Conservation (phyloP, 2,113 vertebrate species). For the Scolopax mira region DNA sequence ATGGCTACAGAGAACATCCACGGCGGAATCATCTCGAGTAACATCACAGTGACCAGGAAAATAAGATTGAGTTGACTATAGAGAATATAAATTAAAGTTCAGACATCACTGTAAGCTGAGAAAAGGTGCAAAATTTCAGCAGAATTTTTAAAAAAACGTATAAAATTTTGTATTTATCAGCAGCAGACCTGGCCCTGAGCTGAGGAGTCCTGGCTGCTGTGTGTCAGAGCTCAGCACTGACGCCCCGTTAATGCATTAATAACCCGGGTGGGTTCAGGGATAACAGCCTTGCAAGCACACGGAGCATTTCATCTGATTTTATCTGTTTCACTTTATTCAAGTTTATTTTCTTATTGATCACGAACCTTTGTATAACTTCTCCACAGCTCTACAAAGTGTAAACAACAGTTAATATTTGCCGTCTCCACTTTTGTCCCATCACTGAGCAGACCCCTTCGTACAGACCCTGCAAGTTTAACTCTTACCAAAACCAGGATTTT, state of each 20-base stretch:
- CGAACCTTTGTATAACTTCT: neutral
- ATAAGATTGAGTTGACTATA: neutral
- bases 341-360: neutral
- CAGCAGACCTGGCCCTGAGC: neutral
- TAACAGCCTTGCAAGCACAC: neutral
- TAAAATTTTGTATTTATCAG: neutral
- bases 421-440: neutral
- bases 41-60: neutral
- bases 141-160: neutral
- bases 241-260: neutral
- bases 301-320: neutral
- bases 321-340: neutral
- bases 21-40: neutral
- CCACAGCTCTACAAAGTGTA: neutral
- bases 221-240: neutral
- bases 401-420: neutral
- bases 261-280: neutral
- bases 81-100: neutral
- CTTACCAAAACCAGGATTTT: neutral
- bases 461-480: neutral
- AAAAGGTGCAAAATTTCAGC: neutral
- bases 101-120: neutral
- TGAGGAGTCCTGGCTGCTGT: neutral
- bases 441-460: neutral
- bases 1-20: neutral